A percentile compares a stretch with the other conserved stretches of the same genome.
Conservation (phyloP, 2,888 invertebrate genomes). For the Acanthosepion pharaonis region DNA sequence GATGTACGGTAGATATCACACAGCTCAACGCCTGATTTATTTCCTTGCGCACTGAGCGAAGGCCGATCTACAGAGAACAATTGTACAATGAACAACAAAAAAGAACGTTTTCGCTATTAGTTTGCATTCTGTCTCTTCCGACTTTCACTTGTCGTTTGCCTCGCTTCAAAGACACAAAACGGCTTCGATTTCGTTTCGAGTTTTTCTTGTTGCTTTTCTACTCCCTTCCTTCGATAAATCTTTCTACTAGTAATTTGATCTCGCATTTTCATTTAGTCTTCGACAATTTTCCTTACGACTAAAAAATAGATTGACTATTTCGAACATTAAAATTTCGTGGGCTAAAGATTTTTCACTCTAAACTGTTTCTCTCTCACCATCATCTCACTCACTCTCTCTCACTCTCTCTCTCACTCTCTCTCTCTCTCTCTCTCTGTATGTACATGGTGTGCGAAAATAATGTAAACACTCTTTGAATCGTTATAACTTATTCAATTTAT, state of each 20-base stretch:
- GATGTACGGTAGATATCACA: neutral
- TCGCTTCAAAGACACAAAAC: neutral
- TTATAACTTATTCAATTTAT: no score
- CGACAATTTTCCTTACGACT: no score
- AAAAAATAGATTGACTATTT: no score
- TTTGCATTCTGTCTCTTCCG: neutral
- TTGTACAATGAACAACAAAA: neutral
- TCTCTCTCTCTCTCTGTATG: no score
- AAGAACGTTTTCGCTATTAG: neutral
- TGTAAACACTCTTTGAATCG: no score
- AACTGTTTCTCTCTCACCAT: no score
- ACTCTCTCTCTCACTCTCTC: no score
- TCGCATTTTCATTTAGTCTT: neutral
- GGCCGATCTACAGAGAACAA: neutral
- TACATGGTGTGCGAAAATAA: no score
- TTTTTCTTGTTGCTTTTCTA: neutral
- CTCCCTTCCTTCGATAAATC: neutral
- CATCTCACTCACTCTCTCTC: no score
- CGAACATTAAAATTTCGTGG: no score
- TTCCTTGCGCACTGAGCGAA: neutral
- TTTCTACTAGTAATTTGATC: neutral
- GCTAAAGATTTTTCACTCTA: no score
- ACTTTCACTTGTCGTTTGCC: neutral
- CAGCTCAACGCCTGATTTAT: neutral
- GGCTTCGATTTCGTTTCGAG: neutral